These are phyloP conservation scores for Ophion ventricosus DNA, from an alignment of 2,888 invertebrate species.

Conservation along the genomic window DNA sequence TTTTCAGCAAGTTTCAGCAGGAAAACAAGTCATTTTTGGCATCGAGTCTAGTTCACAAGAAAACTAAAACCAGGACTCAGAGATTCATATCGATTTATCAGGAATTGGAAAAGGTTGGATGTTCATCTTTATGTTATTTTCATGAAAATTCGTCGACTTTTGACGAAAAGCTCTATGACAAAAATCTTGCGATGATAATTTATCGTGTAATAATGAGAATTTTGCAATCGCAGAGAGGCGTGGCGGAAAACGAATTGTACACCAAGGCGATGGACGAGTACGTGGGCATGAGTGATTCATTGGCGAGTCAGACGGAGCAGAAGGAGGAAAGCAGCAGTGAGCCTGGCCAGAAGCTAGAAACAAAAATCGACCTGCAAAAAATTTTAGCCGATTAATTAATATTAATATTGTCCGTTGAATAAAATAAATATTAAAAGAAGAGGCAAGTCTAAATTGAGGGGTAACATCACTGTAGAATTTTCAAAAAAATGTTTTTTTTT, in stretches of 20 bases:
- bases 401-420: not conserved
- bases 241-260: conserved; percentile 68
- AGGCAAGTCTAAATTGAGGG: too few species aligned
- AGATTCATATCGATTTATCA: conserved; percentile 87
- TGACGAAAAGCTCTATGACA: too few species aligned
- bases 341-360: not conserved
- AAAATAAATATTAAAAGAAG: not conserved
- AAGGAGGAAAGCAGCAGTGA: not conserved
- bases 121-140: not conserved
- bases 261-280: conserved; percentile 67
- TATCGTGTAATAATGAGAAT: not conserved
- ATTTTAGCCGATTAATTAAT: conserved; percentile 39
- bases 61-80: conserved; percentile 85
- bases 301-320: not conserved
- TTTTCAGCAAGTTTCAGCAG: conserved; percentile 88
- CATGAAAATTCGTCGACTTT: not conserved
- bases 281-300: not conserved
- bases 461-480: too few species aligned
- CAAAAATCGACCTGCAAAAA: conserved; percentile 26
- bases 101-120: conserved; percentile 84
- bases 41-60: conserved; percentile 85
- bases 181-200: too few species aligned
- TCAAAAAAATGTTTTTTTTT: too few species aligned
- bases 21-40: conserved; percentile 85
- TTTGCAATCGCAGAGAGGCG: conserved; percentile 59